Conservation (phyloP, 2,888 invertebrate genomes). For the Sarcophaga caerulescens region DNA sequence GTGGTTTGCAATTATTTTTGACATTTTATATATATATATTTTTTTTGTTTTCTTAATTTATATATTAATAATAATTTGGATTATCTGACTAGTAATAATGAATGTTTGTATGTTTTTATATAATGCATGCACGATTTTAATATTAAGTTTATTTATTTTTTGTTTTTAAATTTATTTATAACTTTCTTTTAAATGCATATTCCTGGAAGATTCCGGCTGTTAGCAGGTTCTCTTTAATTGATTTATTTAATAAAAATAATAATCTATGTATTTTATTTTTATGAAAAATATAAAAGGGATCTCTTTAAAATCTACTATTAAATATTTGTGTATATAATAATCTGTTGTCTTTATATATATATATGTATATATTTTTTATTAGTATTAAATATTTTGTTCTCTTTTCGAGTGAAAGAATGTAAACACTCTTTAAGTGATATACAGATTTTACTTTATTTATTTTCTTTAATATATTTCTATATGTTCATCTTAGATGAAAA, state of each 20-base stretch:
- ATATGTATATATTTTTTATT: background rate
- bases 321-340: background rate
- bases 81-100: slow-evolving; percentile 59
- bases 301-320: slow-evolving; percentile 4
- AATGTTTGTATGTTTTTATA: slow-evolving; percentile 13
- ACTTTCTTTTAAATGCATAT: slow-evolving; percentile 58
- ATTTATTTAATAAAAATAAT: slow-evolving; percentile 29
- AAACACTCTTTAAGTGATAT: background rate
- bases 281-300: slow-evolving; percentile 17
- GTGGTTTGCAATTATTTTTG: background rate
- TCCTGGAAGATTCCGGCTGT: slow-evolving; percentile 58
- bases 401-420: background rate
- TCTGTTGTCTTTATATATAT: too few species aligned
- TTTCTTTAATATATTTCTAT: background rate
- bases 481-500: background rate
- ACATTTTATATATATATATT: slow-evolving; percentile 14
- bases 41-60: slow-evolving; percentile 32
- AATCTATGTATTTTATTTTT: background rate
- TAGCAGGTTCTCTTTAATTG: slow-evolving; percentile 44
- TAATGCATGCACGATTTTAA: slow-evolving; percentile 57
- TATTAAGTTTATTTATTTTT: slow-evolving; percentile 32
- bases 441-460: background rate
- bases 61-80: slow-evolving; percentile 43
- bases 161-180: slow-evolving; percentile 6
- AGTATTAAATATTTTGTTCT: background rate